Evolutionary conservation across 1,140 invertebrate species (phyloP).

Genomic region (Trachymyrmex septentrionalis): DNA sequence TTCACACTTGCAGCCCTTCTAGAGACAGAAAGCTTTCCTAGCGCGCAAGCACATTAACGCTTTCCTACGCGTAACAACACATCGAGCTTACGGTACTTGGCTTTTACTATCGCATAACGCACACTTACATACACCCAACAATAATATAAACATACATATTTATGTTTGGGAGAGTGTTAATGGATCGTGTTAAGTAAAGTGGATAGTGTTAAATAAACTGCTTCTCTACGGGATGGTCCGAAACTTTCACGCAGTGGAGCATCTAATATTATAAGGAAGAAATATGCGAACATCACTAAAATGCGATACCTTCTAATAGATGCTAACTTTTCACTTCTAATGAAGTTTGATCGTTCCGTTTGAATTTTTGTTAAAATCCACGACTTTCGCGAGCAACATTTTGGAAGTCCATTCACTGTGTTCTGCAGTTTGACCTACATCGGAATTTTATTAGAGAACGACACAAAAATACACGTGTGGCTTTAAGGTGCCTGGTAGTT

Average conservation of each 20-base stretch:
- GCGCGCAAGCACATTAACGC: slow-evolving; percentile 76
- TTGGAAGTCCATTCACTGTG: not conserved
- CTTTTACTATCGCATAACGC: slow-evolving; percentile 70
- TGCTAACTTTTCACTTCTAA: not conserved
- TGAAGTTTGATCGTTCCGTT: not conserved
- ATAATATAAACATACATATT: slow-evolving; percentile 72
- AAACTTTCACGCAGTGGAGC: slow-evolving; percentile 19
- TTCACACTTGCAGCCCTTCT: slow-evolving; percentile 67
- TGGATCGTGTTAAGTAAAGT: slow-evolving; percentile 25
- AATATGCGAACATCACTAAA: slow-evolving; percentile 2
- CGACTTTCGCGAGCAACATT: slow-evolving; percentile 11
- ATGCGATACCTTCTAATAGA: slow-evolving; percentile 18
- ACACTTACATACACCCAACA: slow-evolving; percentile 72
- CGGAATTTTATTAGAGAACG: not conserved
- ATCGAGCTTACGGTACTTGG: slow-evolving; percentile 69
- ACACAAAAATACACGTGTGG: not conserved
- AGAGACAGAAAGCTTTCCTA: slow-evolving; percentile 76
- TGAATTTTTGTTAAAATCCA: not conserved
- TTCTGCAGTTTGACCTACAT: not conserved
- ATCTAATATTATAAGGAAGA: not conserved
- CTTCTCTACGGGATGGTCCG: slow-evolving; percentile 53
- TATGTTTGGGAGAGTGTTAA: slow-evolving; percentile 57
- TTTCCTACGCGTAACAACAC: slow-evolving; percentile 74
- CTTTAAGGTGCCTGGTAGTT: slow-evolving; percentile 21
- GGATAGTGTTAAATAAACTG: slow-evolving; percentile 37